Evolutionary conservation across 2,888 invertebrate species (phyloP).

Genomic region (Cephalotes varians): DNA sequence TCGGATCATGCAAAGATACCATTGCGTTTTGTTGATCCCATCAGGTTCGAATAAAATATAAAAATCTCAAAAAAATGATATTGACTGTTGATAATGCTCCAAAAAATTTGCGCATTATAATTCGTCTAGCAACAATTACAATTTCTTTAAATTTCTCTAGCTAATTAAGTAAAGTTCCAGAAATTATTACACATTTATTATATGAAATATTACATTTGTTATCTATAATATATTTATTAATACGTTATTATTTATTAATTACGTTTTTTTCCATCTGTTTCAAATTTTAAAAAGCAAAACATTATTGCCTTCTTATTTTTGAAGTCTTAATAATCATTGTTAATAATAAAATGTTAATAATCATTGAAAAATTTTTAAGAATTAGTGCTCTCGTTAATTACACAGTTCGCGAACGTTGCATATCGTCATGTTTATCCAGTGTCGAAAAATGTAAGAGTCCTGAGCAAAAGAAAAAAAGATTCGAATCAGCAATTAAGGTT

Average conservation of each 20-base stretch:
- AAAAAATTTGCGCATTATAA: background rate
- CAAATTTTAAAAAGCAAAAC: background rate
- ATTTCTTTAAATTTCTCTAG: background rate
- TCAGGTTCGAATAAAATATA: background rate
- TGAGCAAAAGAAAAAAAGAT: background rate
- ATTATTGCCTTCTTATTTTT: background rate
- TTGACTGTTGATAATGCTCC: background rate
- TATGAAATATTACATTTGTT: background rate
- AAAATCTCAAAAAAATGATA: background rate
- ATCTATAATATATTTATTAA: background rate
- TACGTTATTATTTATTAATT: too few relatives aligned
- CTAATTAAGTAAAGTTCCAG: background rate
- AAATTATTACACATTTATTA: background rate
- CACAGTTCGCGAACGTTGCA: background rate
- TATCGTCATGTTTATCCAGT: background rate
- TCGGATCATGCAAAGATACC: constrained; percentile 13
- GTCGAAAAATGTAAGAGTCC: background rate
- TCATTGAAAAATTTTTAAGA: background rate
- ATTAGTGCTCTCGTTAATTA: background rate
- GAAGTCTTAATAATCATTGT: too few relatives aligned
- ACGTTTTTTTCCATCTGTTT: background rate
- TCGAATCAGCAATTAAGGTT: background rate
- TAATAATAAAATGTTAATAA: constrained; percentile 9
- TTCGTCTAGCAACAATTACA: background rate
- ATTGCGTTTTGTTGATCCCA: constrained; percentile 18